phyloP scores from a whole-genome alignment of 2,797 vertebrate species.

The Urocyon cinereoargenteus region DNA sequence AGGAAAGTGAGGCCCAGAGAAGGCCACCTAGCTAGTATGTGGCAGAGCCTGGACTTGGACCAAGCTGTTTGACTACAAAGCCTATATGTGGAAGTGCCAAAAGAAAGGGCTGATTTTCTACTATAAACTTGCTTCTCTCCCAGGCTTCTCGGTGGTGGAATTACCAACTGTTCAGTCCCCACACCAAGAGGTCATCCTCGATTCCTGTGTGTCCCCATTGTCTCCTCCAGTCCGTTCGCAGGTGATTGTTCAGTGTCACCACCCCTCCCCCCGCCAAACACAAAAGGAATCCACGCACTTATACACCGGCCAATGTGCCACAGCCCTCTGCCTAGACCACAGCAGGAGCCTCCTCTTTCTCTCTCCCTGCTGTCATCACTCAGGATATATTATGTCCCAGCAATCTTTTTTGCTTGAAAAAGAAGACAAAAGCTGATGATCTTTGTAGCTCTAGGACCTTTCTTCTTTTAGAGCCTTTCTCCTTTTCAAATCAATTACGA shows the following conservation, averaged over 20 bases:
- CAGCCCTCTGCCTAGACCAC: neutral
- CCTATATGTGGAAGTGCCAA: accelerated
- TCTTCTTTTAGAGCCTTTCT: neutral
- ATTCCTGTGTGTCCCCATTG: neutral
- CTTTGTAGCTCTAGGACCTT: neutral
- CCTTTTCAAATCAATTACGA: neutral
- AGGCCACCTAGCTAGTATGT: neutral
- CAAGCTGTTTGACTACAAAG: neutral
- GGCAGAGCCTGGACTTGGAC: neutral
- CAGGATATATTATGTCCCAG: neutral
- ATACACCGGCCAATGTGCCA: neutral
- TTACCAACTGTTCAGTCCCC: neutral
- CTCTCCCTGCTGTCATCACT: neutral
- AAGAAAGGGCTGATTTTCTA: neutral
- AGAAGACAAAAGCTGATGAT: neutral
- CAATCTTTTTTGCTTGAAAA: neutral
- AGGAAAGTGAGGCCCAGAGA: neutral
- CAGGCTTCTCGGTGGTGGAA: neutral
- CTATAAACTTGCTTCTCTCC: neutral
- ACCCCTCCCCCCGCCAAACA: too few relatives aligned
- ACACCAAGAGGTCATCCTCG: neutral
- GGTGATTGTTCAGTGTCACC: neutral
- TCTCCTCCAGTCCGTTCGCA: neutral
- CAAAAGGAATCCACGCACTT: neutral
- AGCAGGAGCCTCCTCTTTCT: neutral